Base-by-base conservation (phyloP, 1,140 invertebrate genomes). In the Antheraea mylitta region DNA sequence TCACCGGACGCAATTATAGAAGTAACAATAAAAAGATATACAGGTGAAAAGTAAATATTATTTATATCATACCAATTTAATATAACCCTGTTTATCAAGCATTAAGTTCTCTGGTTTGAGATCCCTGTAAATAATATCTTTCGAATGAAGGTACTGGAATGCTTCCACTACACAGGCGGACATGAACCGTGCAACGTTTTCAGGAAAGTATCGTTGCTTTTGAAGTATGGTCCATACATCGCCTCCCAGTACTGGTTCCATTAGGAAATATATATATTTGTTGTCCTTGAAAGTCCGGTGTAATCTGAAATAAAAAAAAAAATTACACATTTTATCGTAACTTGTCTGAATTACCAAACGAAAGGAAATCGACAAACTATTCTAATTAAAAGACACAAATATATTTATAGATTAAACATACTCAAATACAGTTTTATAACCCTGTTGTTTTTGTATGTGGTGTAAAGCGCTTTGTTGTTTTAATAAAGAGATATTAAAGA, bases 171-270 rank as follows among this genome's bases (percentile, higher is more conserved):
- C 98, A 89, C 98, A 99, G 0, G 95, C 97, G 16, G 96, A 95
- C 92, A 98, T 97, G 83, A 99, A 99, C 70, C 97, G 94, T 0
- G 97, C 95, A 0, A 96, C 96, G 42, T 93, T 92, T 75, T 99
- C 98, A 75, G 98, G 96, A 87, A 99, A 99, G 80, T 94, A 95
- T 37, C 96, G 94, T 69, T 96, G 94, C 77, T 95, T 95, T 69
- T 96, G 94, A 36, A 99, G 94, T 18, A 99, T 96, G 10, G 98
- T 99, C 98, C 98, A 99, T 10, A 99, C 95, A 90, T 99, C 99
- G 16, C 99, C 99, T 7, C 99, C 99, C 58, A 99, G 94, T 87
- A 98, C 99, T 0, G 97, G 95, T 93, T 99, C 99, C 96, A 99
- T 96, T 48, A 99, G 90, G 93, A 99, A 99, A 87, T 99, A 99